Percentiles rank a stretch among this genome's conserved stretches.
phyloP scores from a whole-genome alignment of 1,140 invertebrate species.

The Drosophila novamexicana region DNA sequence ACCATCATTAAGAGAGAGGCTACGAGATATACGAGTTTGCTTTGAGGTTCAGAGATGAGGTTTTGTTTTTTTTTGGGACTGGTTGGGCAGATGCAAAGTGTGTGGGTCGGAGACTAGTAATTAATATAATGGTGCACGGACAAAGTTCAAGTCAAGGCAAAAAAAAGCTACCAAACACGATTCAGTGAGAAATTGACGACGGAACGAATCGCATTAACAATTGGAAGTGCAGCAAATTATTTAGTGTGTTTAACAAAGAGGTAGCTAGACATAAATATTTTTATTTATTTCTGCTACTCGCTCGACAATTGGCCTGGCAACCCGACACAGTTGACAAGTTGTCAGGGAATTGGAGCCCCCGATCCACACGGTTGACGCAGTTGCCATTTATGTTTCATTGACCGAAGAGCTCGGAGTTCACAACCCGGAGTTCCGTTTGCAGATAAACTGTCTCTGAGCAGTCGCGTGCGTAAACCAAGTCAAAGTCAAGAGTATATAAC shows the following conservation, averaged over 20 bases:
- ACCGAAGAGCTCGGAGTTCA: conserved; percentile 13
- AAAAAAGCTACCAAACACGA: not conserved
- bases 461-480: conserved; percentile 53
- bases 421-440: conserved; percentile 1
- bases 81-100: conserved; percentile 10
- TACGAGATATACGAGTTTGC: conserved; percentile 27
- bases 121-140: conserved; percentile 35
- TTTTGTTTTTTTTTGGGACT: conserved; percentile 5
- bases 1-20: conserved; percentile 9
- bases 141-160: conserved; percentile 40
- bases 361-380: conserved; percentile 21
- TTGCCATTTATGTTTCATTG: conserved; percentile 26
- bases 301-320: conserved; percentile 66
- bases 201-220: conserved; percentile 34
- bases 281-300: conserved; percentile 16
- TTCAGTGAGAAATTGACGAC: conserved; percentile 39
- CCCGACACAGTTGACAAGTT: conserved; percentile 56
- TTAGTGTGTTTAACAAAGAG: not conserved
- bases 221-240: not conserved
- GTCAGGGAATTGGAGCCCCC: conserved; percentile 29
- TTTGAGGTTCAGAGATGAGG: conserved; percentile 12
- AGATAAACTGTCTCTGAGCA: not conserved
- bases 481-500: conserved; percentile 60
- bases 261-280: conserved; percentile 6
- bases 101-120: conserved; percentile 38